phyloP scores from a whole-genome alignment of 1,140 invertebrate species.

The Cotesia vestalis region DNA sequence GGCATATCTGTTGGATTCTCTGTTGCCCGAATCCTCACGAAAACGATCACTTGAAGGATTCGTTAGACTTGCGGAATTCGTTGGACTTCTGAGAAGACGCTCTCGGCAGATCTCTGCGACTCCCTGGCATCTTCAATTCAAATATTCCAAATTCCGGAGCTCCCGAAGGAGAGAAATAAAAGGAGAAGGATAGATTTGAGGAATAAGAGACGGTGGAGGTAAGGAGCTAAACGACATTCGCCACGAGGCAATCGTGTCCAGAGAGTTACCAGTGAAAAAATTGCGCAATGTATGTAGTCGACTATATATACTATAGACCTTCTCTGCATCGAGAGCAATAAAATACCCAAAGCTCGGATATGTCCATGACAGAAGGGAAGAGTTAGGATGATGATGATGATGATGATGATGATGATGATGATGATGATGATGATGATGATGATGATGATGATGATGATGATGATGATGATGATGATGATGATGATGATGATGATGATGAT shows the following conservation, averaged over 20 bases:
- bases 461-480: not conserved
- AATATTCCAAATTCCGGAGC: conserved; percentile 28
- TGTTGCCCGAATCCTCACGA: not conserved
- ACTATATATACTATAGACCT: too few species aligned
- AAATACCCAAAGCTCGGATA: conserved; percentile 6
- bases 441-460: conserved; percentile 1
- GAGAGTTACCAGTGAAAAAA: conserved; percentile 1
- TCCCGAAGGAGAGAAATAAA: not conserved
- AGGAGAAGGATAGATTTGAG: not conserved
- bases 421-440: not conserved
- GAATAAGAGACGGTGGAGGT: not conserved
- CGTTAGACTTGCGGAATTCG: conserved; percentile 30
- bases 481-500: conserved; percentile 21
- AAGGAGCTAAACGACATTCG: conserved; percentile 35
- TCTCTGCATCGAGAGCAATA: not conserved
- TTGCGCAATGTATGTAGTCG: conserved; percentile 4
- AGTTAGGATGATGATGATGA: not conserved
- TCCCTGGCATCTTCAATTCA: conserved; percentile 7
- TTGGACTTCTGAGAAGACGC: conserved; percentile 21
- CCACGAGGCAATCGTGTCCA: conserved; percentile 25
- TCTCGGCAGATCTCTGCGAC: not conserved
- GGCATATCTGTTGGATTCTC: conserved; percentile 7
- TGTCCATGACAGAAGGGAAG: not conserved
- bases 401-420: conserved; percentile 19
- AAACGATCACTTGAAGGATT: conserved; percentile 23